Evolutionary conservation across 2,888 invertebrate genomes (phyloP).

Genomic region (Melanotus villosus): DNA sequence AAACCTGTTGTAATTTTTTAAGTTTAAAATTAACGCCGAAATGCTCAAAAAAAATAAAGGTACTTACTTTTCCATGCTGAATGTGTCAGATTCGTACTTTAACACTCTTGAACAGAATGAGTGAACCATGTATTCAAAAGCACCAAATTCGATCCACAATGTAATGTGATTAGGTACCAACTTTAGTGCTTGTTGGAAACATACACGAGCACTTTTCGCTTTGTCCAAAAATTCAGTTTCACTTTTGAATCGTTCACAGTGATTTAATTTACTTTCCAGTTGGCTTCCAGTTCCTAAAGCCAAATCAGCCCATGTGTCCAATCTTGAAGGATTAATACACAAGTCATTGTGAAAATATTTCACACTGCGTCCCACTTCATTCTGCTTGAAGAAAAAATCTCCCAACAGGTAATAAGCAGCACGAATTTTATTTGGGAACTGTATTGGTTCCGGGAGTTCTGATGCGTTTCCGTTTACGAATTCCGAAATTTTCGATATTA

Average conservation of each 20-base stretch:
- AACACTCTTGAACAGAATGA: conserved; percentile 90
- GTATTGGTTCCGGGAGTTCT: conserved; percentile 63
- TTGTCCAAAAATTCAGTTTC: conserved; percentile 78
- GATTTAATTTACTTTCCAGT: conserved; percentile 86
- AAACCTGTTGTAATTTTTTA: too few relatives aligned
- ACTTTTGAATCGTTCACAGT: conserved; percentile 74
- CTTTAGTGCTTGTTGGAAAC: conserved; percentile 85
- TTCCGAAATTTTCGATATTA: conserved; percentile 75
- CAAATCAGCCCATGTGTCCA: conserved; percentile 95
- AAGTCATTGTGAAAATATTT: conserved; percentile 89
- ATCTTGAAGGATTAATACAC: conserved; percentile 82
- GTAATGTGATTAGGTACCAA: conserved; percentile 81
- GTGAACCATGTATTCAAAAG: conserved; percentile 90
- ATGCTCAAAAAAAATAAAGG: neutral
- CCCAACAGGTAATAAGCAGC: conserved; percentile 92
- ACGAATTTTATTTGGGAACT: conserved; percentile 67
- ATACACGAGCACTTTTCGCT: conserved; percentile 82
- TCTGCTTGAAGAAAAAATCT: conserved; percentile 93
- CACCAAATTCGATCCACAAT: conserved; percentile 93
- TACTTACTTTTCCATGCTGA: conserved; percentile 77
- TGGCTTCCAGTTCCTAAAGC: conserved; percentile 85
- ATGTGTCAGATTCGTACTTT: conserved; percentile 83
- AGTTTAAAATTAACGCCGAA: too few relatives aligned
- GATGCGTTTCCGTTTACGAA: conserved; percentile 77
- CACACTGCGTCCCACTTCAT: conserved; percentile 79